Evolutionary conservation across 2,888 invertebrate genomes (phyloP), one percentile per base, ranked within the genome.

Genomic region (Melieria picta): DNA sequence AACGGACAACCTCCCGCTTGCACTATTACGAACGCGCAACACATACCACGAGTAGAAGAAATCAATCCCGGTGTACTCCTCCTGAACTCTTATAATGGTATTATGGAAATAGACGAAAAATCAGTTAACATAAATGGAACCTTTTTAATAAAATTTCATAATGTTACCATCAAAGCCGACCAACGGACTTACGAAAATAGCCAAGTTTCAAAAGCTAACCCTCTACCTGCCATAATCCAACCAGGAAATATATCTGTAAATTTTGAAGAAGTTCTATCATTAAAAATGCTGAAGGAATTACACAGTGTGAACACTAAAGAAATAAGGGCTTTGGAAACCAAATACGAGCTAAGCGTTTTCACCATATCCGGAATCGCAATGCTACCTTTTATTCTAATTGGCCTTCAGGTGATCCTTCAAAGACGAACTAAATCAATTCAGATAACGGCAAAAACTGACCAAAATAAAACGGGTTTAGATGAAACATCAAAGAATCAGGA

Each of bases 221-320:
- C 72, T 13, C 16, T 77, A 48, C 76, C 75, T 42, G 65, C 75
- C 16, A 70, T 76, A n/a, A 13, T 72, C 1, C 74, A 77, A 56
- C 74, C 75, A 46, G 66, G 61, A 43, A 65, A 71, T 9, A 58
- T 47, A 46, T 42, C 56, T 50, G 10, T 50, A 11, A 69, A 4
- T 30, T 60, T 71, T 50, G 71, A 70, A 55, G 74, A 76, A 72
- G 68, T 72, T 13, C 64, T 74, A 10, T 72, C 74, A 10, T 50
- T 72, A 45, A 65, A 74, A 67, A 60, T 69, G 66, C 63, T 74
- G 65, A 72, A 75, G 42, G 72, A 74, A 61, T 50, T 73, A 7
- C 72, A 77, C 16, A 13, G 63, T 4, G 69, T 71, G 45, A 73
- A 72, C 47, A 73, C 72, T 30, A 65, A 74, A n/a, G 30, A 67